These are phyloP conservation scores for Ophion costatus DNA, from an alignment of 2,888 invertebrate species.

Conservation along the genomic window DNA sequence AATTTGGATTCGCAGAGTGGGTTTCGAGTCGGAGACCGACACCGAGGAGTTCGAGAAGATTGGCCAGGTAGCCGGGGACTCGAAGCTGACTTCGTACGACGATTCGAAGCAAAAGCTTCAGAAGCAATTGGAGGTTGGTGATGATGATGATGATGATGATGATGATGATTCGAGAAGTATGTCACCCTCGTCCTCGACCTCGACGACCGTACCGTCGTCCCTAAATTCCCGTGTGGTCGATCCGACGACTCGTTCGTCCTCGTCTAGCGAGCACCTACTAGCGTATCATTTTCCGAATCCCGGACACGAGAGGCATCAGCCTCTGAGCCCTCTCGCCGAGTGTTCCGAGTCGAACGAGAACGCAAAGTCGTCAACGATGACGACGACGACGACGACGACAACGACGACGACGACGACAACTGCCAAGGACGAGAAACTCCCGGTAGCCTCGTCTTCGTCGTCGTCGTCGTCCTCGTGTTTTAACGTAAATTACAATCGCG, in stretches of 20 bases:
- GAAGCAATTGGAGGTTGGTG: conserved; percentile 82
- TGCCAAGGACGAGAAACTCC: conserved; percentile 40
- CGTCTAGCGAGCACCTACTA: conserved; percentile 75
- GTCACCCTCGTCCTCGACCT: conserved; percentile 79
- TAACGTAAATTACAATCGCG: conserved; percentile 37
- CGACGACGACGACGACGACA: conserved; percentile 1
- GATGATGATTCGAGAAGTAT: conserved; percentile 77
- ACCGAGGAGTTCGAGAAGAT: conserved; percentile 93
- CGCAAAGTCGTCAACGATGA: neutral
- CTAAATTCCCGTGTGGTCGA: conserved; percentile 75
- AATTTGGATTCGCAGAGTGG: conserved; percentile 84
- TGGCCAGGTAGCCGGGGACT: conserved; percentile 85
- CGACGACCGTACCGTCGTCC: conserved; percentile 78
- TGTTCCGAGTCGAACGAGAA: conserved; percentile 73
- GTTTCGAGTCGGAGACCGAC: conserved; percentile 91
- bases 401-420: conserved; percentile 2
- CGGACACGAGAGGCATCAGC: conserved; percentile 73
- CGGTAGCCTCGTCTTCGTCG: conserved; percentile 43
- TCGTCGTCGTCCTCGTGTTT: conserved; percentile 4
- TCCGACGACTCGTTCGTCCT: conserved; percentile 69
- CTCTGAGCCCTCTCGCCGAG: conserved; percentile 79
- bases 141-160: conserved; percentile 73
- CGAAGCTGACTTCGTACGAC: conserved; percentile 77
- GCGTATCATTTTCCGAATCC: conserved; percentile 78
- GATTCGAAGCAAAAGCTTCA: conserved; percentile 71